Conservation (phyloP, 2,888 invertebrate species). For the Diaphora mendica region DNA sequence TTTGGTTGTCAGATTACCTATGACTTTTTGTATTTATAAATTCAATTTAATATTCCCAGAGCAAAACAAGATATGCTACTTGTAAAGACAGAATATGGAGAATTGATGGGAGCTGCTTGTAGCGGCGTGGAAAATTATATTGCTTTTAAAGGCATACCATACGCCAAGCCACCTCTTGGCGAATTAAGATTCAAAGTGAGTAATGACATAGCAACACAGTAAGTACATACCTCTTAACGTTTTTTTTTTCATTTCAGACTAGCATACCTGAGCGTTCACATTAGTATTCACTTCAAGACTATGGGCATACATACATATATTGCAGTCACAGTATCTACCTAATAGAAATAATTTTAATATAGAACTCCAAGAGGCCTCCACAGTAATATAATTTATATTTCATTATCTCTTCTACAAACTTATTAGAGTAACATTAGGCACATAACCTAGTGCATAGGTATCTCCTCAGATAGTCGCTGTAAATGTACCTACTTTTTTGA, state of each 20-base stretch:
- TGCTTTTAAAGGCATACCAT: conserved; percentile 87
- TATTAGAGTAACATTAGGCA: neutral
- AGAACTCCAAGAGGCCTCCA: neutral
- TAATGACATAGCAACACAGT: conserved; percentile 35
- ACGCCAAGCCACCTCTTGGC: conserved; percentile 87
- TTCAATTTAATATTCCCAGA: conserved; percentile 42
- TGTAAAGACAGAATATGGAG: conserved; percentile 70
- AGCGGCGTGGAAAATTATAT: conserved; percentile 65
- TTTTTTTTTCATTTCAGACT: neutral
- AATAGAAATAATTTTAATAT: conserved; percentile 25
- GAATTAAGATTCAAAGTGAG: conserved; percentile 87
- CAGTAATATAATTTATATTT: conserved; percentile 10
- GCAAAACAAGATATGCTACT: conserved; percentile 59
- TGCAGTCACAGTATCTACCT: conserved; percentile 14
- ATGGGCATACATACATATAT: conserved; percentile 12
- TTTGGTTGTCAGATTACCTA: neutral
- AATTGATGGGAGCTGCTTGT: conserved; percentile 68
- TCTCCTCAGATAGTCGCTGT: neutral
- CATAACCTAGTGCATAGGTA: too few species aligned
- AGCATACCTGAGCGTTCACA: conserved; percentile 31
- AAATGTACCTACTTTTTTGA: neutral
- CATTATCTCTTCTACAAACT: neutral
- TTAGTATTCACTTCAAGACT: conserved; percentile 55
- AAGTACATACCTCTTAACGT: neutral
- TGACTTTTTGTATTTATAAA: neutral